Evolutionary conservation across 2,888 invertebrate genomes (phyloP), one percentile per base, ranked within the genome.

Genomic region (Cheiracanthium punctorium): DNA sequence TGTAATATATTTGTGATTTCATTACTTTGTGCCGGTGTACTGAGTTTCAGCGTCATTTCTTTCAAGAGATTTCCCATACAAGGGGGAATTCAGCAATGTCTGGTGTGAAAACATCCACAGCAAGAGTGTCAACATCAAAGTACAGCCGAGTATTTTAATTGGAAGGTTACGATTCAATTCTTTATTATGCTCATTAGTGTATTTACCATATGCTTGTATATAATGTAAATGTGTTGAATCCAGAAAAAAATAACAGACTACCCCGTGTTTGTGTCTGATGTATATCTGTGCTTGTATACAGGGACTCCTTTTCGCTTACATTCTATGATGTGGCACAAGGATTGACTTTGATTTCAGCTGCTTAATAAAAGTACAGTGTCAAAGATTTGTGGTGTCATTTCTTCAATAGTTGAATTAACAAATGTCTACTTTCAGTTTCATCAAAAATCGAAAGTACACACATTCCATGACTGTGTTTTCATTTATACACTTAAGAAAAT

Each of bases 331-430:
- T 74, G 80, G 75, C 80, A 75, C 80, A 65, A 85, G 70, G 80
- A 74, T 71, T 65, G 64, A 70, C 64, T 71, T 86, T 86, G 75
- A 80, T 80, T 86, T 86, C 71, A 67, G 71, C 85, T 86, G 85
- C 80, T 86, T 80, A 86, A 86, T 86, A 86, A 84, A 86, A 86
- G 80, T 86, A 86, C 74, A 86, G 85, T 86, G 80, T 80, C 75
- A 86, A 85, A 79, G 12, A 24, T 8, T 20, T 58, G 24, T 58
- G n/a, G n/a, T n/a, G n/a, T n/a, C n/a, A n/a, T n/a, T n/a, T n/a
- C n/a, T n/a, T n/a, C n/a, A n/a, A n/a, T n/a, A n/a, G n/a, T n/a
- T n/a, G n/a, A n/a, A n/a, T n/a, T n/a, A n/a, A n/a, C n/a, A n/a
- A n/a, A n/a, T n/a, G n/a, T n/a, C n/a, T n/a, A n/a, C n/a, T n/a